These are phyloP conservation scores for Drosophila engyochracea DNA, from an alignment of 2,888 invertebrate species.

Conservation along the genomic window DNA sequence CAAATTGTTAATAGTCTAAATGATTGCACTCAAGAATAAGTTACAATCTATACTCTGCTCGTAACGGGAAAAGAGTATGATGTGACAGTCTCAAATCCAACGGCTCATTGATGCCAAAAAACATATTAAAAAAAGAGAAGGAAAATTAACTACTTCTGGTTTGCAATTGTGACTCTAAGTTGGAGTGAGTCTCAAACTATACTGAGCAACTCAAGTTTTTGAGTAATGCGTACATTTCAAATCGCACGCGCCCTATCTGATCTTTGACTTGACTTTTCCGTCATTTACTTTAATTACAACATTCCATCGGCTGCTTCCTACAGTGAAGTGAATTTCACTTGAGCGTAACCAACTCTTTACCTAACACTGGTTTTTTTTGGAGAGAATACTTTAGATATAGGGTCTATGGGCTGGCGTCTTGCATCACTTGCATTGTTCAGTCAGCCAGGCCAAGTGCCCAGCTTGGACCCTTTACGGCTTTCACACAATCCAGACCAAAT, in stretches of 20 bases:
- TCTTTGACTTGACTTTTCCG: conserved; percentile 1
- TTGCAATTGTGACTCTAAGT: background rate
- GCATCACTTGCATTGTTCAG: conserved; percentile 20
- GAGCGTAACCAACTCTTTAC: conserved; percentile 24
- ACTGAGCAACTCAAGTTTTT: background rate
- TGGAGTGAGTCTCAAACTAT: background rate
- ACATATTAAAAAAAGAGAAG: background rate
- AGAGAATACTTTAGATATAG: conserved; percentile 8
- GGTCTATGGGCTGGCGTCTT: conserved; percentile 8
- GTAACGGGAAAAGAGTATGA: background rate
- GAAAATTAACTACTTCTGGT: background rate
- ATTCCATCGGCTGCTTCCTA: conserved; percentile 2
- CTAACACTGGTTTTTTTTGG: background rate
- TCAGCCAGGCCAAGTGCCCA: conserved; percentile 15
- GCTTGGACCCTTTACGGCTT: conserved; percentile 31
- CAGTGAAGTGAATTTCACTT: conserved; percentile 25
- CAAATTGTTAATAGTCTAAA: background rate
- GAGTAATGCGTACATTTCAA: background rate
- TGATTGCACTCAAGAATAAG: background rate
- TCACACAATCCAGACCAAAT: conserved; percentile 24
- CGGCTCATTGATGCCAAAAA: background rate
- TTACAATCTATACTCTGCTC: background rate
- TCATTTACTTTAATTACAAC: conserved; percentile 7
- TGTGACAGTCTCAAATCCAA: background rate
- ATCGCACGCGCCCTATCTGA: conserved; percentile 4